Evolutionary conservation across 2,888 invertebrate species (phyloP), one percentile per base, ranked within the genome.

Genomic region (Congeria kusceri): DNA sequence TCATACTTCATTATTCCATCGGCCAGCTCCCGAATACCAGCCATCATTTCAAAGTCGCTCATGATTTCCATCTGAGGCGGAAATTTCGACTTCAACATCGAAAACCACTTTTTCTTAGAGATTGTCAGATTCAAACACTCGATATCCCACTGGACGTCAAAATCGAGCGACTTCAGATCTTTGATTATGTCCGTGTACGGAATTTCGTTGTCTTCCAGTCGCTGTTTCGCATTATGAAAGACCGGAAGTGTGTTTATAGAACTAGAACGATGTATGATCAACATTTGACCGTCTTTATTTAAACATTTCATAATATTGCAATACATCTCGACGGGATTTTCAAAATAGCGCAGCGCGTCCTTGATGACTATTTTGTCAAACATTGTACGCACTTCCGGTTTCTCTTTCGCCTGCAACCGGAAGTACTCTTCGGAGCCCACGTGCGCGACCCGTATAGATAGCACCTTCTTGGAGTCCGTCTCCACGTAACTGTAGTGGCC

Each of bases 1-100:
- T 88, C 89, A 71, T 93, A 93, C 77, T 93, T 93, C 44, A 93
- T 68, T 18, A 91, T 81, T 7, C 93, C 92, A 62, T 93, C 93
- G 0, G 92, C 87, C 2, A 93, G 85, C 77, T 92, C 92, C 9
- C 93, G 78, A 11, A 92, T 84, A 0, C 92, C 92, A 20, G 87
- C 82, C 15, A 81, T 58, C 18, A 92, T 86, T 73, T 92, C 92
- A 23, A 86, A 82, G 59, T 89, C 83, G 62, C 90, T 91, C 29
- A 92, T 71, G 23, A 90, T 83, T 78, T 92, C 91, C 86, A 92
- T 85, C 69, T 91, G 91, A 9, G 91, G 87, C 1, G 93, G 93
- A 65, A 88, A 92, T 46, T 88, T 87, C 23, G 91, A 90, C 9
- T 84, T 79, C 25, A 93, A 58, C 91, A 92, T 89, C 1, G 90